Base-by-base conservation (phyloP, 35 echinoderm and acorn worm genomes). In the Amphiura filiformis region DNA sequence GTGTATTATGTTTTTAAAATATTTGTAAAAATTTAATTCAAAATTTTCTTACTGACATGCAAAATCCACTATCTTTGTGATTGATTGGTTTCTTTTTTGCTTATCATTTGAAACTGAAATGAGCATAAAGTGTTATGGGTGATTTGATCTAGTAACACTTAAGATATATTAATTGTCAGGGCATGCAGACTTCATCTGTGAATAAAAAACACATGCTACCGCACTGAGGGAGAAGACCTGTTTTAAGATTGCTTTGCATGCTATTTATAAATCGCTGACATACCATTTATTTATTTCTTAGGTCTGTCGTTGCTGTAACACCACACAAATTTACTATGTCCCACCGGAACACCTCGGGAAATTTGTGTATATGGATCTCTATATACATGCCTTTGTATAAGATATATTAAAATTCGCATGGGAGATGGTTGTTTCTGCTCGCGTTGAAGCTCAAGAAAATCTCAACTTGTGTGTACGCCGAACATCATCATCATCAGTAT, bases 121-220 rank as follows among this genome's bases (percentile, higher is more conserved):
- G n/a, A 47, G 5, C 17, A 70, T 70, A 15, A 30, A 70, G 61
- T 11, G 28, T 70, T 70, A 11, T 70, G 61, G 61, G 26, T 70
- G 61, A n/a, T 70, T 70, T 70, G 61, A 70, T 70, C 61, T 70
- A 70, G 61, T n/a, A 70, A 70, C 61, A 70, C 61, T 70, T 3
- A 70, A 70, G 61, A 70, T 70, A 70, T 70, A n/a, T 70, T 30
- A 70, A 70, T 70, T 70, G 61, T 70, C 7, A 70, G 61, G 7
- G 7, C 7, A n/a, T n/a, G 61, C 61, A 70, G 61, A 70, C 61
- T 26, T 26, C 61, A n/a, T 15, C 61, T n/a, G n/a, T n/a, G n/a
- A n/a, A n/a, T n/a, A 23, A 23, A 4, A 70, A 70, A 26, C 7
- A 30, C 15, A 70, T 70, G 61, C 61, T 23, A 70, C n/a, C n/a